phyloP scores from a whole-genome alignment of 2,888 invertebrate genomes.

The Euzophera pinguis region DNA sequence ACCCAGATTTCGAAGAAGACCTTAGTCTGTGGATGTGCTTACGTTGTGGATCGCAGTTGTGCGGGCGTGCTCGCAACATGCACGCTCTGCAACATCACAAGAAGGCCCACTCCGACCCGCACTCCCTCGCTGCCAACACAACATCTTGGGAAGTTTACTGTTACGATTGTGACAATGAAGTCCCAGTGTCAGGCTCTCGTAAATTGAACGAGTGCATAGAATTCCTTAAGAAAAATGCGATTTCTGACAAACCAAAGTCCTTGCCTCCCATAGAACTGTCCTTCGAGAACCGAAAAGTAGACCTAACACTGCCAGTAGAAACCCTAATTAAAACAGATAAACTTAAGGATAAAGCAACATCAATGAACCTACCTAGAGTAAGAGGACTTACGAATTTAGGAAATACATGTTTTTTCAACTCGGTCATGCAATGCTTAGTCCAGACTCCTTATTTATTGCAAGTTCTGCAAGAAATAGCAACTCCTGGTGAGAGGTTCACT shows the following conservation, averaged over 20 bases:
- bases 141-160: slow-evolving; percentile 88
- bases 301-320: slow-evolving; percentile 41
- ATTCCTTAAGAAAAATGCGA: slow-evolving; percentile 82
- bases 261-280: slow-evolving; percentile 60
- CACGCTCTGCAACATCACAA: slow-evolving; percentile 88
- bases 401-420: slow-evolving; percentile 98
- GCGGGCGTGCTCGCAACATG: slow-evolving; percentile 83
- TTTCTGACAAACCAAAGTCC: slow-evolving; percentile 45
- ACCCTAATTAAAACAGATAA: slow-evolving; percentile 46
- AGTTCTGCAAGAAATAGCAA: slow-evolving; percentile 84
- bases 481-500: slow-evolving; percentile 84
- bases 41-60: slow-evolving; percentile 88
- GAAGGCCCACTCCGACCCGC: slow-evolving; percentile 87
- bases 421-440: slow-evolving; percentile 95
- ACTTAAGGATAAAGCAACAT: slow-evolving; percentile 56
- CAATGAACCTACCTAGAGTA: slow-evolving; percentile 75
- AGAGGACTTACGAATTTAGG: slow-evolving; percentile 94
- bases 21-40: slow-evolving; percentile 87
- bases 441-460: slow-evolving; percentile 89
- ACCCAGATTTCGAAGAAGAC: slow-evolving; percentile 74
- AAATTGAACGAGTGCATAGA: slow-evolving; percentile 88
- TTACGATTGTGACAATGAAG: slow-evolving; percentile 87
- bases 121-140: slow-evolving; percentile 86
- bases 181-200: slow-evolving; percentile 80
- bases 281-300: slow-evolving; percentile 43